Conservation (phyloP, 2,797 vertebrate species). For the Octomys mimax region DNA sequence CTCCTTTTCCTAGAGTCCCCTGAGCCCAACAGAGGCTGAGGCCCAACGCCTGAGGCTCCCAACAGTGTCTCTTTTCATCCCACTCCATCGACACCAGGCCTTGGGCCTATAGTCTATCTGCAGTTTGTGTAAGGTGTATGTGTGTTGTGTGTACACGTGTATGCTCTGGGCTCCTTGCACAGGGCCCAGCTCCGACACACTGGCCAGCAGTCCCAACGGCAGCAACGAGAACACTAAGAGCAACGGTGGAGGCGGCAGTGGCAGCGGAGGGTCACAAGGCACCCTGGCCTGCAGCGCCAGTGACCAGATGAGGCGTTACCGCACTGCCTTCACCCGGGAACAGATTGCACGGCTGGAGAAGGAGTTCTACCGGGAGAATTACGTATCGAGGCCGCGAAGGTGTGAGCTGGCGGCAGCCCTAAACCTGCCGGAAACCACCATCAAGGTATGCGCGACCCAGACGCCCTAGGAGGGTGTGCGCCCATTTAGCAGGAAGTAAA, state of each 20-base stretch:
- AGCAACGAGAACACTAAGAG: slow-evolving; percentile 87
- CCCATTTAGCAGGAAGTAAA: background rate
- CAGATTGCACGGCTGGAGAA: slow-evolving; percentile 98
- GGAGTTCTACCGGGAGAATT: slow-evolving; percentile 99
- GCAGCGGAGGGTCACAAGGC: slow-evolving; percentile 90
- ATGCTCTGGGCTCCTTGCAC: slow-evolving; percentile 80
- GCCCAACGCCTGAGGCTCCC: background rate
- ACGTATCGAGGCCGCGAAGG: slow-evolving; percentile 97
- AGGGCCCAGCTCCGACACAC: slow-evolving; percentile 88
- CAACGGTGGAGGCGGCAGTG: slow-evolving; percentile 87
- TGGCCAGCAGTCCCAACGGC: slow-evolving; percentile 86
- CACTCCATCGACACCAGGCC: background rate
- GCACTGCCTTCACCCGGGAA: slow-evolving; percentile 98
- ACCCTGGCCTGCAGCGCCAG: slow-evolving; percentile 94
- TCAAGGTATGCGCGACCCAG: slow-evolving; percentile 92
- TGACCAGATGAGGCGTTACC: slow-evolving; percentile 98
- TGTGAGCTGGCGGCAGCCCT: slow-evolving; percentile 97
- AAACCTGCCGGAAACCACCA: slow-evolving; percentile 98
- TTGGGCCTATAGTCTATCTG: background rate
- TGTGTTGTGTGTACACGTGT: slow-evolving; percentile 56
- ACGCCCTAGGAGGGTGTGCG: background rate
- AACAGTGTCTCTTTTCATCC: background rate
- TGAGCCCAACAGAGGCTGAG: background rate
- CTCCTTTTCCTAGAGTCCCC: background rate
- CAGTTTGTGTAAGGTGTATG: slow-evolving; percentile 40